Percentiles rank a stretch among this genome's conserved stretches.
phyloP scores from a whole-genome alignment of 2,888 invertebrate genomes.

The Cheilosia scutellata region DNA sequence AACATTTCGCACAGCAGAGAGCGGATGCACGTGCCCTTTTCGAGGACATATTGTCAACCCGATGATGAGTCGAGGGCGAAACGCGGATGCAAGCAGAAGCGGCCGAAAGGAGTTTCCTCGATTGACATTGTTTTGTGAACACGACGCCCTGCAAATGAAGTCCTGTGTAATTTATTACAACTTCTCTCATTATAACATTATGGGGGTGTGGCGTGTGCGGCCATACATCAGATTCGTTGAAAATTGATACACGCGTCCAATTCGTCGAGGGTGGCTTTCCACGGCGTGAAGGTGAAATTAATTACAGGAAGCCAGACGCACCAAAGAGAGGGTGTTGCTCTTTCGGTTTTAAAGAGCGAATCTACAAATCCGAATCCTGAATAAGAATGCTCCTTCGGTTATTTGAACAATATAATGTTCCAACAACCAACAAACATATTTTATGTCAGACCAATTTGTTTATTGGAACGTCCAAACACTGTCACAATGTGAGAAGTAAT shows the following conservation, averaged over 20 bases:
- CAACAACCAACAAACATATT: conserved; percentile 16
- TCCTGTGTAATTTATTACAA: conserved; percentile 73
- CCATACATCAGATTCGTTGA: conserved; percentile 62
- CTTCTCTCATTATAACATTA: conserved; percentile 64
- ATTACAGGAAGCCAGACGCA: conserved; percentile 67
- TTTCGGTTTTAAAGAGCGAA: conserved; percentile 40
- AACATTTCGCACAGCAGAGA: conserved; percentile 75
- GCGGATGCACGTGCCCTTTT: conserved; percentile 77
- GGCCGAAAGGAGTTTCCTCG: conserved; percentile 68
- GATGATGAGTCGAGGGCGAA: conserved; percentile 54
- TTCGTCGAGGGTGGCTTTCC: conserved; percentile 75
- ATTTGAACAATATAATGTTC: no score
- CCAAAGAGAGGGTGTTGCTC: conserved; percentile 7
- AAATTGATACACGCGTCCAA: conserved; percentile 75
- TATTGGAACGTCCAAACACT: conserved; percentile 46
- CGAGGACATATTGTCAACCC: conserved; percentile 73
- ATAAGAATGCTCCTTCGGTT: no score
- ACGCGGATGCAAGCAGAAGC: conserved; percentile 35
- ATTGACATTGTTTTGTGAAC: conserved; percentile 71
- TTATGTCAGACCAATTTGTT: conserved; percentile 65
- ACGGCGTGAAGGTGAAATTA: conserved; percentile 73
- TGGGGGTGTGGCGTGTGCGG: conserved; percentile 71
- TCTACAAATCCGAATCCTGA: conserved; percentile 15
- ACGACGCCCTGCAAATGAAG: conserved; percentile 71
- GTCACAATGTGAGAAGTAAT: conserved; percentile 48